Conservation (phyloP, 1,140 invertebrate genomes). For the Caenorhabditis latens region DNA sequence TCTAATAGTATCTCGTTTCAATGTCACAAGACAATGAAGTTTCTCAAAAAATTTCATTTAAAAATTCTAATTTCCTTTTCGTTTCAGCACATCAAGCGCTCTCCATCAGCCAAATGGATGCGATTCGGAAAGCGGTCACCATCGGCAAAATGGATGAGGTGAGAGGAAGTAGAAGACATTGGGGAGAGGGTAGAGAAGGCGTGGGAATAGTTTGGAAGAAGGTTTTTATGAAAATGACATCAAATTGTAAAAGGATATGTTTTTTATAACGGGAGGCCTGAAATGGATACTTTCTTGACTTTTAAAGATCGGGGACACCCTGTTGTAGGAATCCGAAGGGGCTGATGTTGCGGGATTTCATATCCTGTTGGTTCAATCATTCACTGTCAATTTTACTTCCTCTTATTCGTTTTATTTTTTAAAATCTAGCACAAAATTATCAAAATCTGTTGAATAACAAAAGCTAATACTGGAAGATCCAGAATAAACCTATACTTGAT, state of each 20-base stretch:
- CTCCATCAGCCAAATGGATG: conserved; percentile 63
- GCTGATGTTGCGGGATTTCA: not conserved
- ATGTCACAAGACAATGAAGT: not conserved
- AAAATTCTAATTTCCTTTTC: not conserved
- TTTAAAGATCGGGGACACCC: not conserved
- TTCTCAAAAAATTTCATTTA: not conserved
- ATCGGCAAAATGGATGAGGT: conserved; percentile 65
- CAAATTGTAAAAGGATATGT: not conserved
- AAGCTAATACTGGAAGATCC: too few relatives aligned
- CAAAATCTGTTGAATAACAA: too few relatives aligned
- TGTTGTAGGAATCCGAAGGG: not conserved
- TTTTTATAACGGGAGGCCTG: not conserved
- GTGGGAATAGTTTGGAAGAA: not conserved
- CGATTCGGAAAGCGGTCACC: conserved; percentile 63
- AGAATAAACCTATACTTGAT: too few relatives aligned
- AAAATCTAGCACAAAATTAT: too few relatives aligned
- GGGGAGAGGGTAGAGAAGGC: not conserved
- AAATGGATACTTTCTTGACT: not conserved
- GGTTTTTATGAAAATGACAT: not conserved
- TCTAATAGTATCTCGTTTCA: not conserved
- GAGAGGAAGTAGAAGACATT: not conserved
- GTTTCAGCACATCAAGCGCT: conserved; percentile 55
- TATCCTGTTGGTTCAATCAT: not conserved
- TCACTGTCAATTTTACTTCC: too few relatives aligned
- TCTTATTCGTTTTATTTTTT: too few relatives aligned